A percentile compares a stretch with the other conserved stretches of the same genome.
These are phyloP conservation scores for Micronycteris hirsuta DNA, from an alignment of 2,113 vertebrate species.

Conservation along the genomic window DNA sequence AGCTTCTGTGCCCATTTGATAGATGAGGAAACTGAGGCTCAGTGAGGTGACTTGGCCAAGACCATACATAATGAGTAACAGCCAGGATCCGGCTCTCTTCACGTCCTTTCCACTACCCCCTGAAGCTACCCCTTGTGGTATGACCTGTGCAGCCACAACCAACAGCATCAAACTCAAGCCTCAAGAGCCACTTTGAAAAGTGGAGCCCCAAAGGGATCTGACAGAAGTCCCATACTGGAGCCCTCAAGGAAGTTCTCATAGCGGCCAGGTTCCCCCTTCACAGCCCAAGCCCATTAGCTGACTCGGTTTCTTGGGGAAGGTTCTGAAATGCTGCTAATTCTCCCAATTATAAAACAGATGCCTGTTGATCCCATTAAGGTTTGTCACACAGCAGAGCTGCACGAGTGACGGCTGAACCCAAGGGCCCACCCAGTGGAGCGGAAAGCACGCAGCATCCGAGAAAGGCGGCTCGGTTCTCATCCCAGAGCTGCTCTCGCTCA, in stretches of 20 bases:
- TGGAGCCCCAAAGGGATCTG: not conserved
- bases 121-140: rapidly evolving
- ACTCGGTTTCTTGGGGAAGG: slow-evolving; percentile 13
- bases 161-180: not conserved
- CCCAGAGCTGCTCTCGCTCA: slow-evolving; percentile 13
- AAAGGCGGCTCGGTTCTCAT: not conserved
- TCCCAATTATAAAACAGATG: not conserved
- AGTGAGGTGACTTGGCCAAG: not conserved
- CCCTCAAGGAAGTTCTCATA: not conserved
- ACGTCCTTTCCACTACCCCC: not conserved
- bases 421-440: rapidly evolving
- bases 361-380: not conserved
- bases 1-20: not conserved
- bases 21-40: not conserved
- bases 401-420: not conserved
- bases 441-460: rapidly evolving
- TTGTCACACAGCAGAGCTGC: not conserved
- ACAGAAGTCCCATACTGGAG: not conserved
- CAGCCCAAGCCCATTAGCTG: not conserved
- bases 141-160: not conserved
- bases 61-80: not conserved
- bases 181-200: not conserved
- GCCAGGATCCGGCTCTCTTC: not conserved
- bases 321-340: slow-evolving; percentile 5
- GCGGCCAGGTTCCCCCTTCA: not conserved